Conservation (phyloP, 1,140 invertebrate genomes). For the Cydia fagiglandana region DNA sequence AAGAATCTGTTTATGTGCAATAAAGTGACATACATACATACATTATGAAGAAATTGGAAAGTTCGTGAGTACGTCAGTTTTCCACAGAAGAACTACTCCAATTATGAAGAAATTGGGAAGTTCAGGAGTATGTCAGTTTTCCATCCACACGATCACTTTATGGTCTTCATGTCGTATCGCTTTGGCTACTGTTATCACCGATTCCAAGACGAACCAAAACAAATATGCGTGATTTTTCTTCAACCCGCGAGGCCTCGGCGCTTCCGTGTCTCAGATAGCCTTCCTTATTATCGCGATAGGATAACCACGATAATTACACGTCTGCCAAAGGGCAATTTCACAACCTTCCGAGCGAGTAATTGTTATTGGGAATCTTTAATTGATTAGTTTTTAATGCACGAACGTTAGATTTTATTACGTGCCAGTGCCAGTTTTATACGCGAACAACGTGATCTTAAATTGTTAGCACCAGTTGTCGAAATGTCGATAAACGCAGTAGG, state of each 20-base stretch:
- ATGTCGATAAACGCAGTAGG: too few relatives aligned
- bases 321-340: conserved; percentile 35
- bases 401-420: not conserved
- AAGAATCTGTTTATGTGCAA: too few relatives aligned
- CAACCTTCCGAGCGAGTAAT: conserved; percentile 33
- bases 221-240: conserved; percentile 38
- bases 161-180: not conserved
- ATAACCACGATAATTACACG: conserved; percentile 32
- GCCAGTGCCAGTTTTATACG: conserved; percentile 15
- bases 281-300: conserved; percentile 37
- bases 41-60: too few relatives aligned
- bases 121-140: too few relatives aligned
- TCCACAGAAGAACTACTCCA: too few relatives aligned
- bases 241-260: not conserved
- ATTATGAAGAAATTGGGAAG: too few relatives aligned
- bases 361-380: conserved; percentile 28
- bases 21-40: too few relatives aligned
- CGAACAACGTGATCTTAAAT: not conserved
- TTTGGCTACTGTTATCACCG: not conserved
- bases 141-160: not conserved
- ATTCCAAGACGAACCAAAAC: conserved; percentile 20
- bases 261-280: conserved; percentile 32
- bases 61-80: too few relatives aligned
- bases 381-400: conserved; percentile 4
- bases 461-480: not conserved